phyloP scores from a whole-genome alignment of 1,140 invertebrate genomes.

The Colletes gigas region DNA sequence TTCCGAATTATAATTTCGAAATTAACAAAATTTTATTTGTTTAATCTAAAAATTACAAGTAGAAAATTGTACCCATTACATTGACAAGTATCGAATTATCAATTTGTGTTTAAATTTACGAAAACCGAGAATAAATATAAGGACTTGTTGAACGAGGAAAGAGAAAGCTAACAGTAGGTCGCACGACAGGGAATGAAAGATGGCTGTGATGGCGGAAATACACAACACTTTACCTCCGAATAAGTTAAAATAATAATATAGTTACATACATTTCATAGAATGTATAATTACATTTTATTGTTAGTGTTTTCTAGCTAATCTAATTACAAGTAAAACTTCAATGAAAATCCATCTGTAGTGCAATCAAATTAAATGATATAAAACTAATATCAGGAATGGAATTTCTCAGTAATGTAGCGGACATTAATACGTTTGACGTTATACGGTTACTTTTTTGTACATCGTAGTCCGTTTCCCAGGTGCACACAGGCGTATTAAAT shows the following conservation, averaged over 20 bases:
- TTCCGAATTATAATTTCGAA: neutral
- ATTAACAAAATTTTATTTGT: neutral
- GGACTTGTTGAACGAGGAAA: slow-evolving; percentile 37
- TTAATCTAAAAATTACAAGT: neutral
- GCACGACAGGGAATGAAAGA: slow-evolving; percentile 28
- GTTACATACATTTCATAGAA: neutral
- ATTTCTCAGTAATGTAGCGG: too few relatives aligned
- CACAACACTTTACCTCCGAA: slow-evolving; percentile 1
- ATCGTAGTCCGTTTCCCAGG: neutral
- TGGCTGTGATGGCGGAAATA: slow-evolving; percentile 33
- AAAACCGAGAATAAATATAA: slow-evolving; percentile 4
- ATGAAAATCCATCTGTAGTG: too few relatives aligned
- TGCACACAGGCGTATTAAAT: neutral
- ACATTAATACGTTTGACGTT: too few relatives aligned
- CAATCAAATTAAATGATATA: too few relatives aligned
- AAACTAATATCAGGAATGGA: too few relatives aligned
- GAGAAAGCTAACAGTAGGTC: slow-evolving; percentile 45
- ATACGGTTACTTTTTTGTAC: neutral
- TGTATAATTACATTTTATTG: neutral
- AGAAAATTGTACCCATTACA: neutral
- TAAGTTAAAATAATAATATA: neutral
- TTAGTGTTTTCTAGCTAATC: too few relatives aligned
- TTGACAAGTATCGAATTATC: neutral
- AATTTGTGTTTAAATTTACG: neutral
- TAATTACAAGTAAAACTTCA: too few relatives aligned